Percentiles rank a stretch among this genome's conserved stretches.
phyloP scores from a whole-genome alignment of 2,113 vertebrate species.

The Pristiophorus japonicus region DNA sequence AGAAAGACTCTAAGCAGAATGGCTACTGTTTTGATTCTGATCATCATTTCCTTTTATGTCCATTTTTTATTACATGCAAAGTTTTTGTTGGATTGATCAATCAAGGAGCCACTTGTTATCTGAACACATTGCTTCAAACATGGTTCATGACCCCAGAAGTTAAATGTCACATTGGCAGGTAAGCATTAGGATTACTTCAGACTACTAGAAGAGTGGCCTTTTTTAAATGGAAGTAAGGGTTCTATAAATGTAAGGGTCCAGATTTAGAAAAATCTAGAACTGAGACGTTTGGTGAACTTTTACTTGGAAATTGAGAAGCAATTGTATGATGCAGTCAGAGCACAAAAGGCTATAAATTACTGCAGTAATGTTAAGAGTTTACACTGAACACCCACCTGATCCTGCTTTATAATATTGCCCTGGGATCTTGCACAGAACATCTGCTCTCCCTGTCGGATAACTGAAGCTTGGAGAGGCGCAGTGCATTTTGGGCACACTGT shows the following conservation, averaged over 20 bases:
- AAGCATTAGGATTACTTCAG: background rate
- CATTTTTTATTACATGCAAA: background rate
- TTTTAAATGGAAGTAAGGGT: background rate
- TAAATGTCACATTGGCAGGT: background rate
- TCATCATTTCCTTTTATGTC: background rate
- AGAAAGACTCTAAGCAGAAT: background rate
- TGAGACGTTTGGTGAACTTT: background rate
- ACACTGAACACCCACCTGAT: too few species aligned
- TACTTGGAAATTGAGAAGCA: background rate
- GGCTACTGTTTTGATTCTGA: background rate
- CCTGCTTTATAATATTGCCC: too few species aligned
- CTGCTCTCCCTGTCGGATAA: background rate
- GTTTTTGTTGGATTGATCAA: background rate
- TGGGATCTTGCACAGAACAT: too few species aligned
- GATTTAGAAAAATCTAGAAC: background rate
- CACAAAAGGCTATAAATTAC: background rate
- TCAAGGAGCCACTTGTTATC: conserved; percentile 21
- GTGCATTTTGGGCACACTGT: background rate
- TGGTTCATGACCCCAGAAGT: background rate
- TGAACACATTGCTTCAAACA: conserved; percentile 28
- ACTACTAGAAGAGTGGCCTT: too few species aligned
- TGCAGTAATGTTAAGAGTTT: too few species aligned
- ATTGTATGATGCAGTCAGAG: background rate
- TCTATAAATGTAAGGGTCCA: background rate
- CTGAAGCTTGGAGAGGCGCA: background rate